These are phyloP conservation scores for Litocranius walleri DNA, from an alignment of 2,113 vertebrate species.

Conservation along the genomic window DNA sequence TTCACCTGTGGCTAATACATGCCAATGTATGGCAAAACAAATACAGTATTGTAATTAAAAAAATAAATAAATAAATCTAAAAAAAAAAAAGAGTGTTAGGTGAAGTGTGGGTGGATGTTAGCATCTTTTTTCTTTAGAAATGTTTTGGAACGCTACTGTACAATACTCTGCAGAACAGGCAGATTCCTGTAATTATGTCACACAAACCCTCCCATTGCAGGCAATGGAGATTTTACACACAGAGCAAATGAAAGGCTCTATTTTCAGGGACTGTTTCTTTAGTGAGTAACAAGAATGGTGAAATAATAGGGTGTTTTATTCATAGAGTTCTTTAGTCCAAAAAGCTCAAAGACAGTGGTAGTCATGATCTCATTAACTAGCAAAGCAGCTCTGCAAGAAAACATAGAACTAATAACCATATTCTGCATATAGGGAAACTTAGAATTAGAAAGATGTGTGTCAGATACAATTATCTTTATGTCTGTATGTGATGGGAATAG, in stretches of 20 bases:
- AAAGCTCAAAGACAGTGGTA: slow-evolving; percentile 52
- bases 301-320: slow-evolving; percentile 72
- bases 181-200: slow-evolving; percentile 72
- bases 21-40: too few species aligned
- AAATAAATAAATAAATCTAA: too few species aligned
- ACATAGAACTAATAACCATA: slow-evolving; percentile 21
- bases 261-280: slow-evolving; percentile 62
- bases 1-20: too few species aligned
- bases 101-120: slow-evolving; percentile 64
- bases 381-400: slow-evolving; percentile 52
- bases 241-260: slow-evolving; percentile 67
- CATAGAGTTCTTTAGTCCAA: slow-evolving; percentile 55
- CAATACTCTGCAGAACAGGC: slow-evolving; percentile 34
- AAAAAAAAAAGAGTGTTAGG: slow-evolving; percentile 15
- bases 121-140: slow-evolving; percentile 58
- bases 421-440: slow-evolving; percentile 34
- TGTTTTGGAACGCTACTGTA: slow-evolving; percentile 45
- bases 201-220: slow-evolving; percentile 50
- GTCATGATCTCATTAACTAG: slow-evolving; percentile 72
- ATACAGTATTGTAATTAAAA: too few species aligned
- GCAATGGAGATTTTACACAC: slow-evolving; percentile 49
- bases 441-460: background rate
- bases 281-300: slow-evolving; percentile 58
- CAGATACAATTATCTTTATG: background rate
- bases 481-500: background rate